Evolutionary conservation across 1,140 invertebrate genomes (phyloP), one percentile per base, ranked within the genome.

Genomic region (Trichonephila clavipes): DNA sequence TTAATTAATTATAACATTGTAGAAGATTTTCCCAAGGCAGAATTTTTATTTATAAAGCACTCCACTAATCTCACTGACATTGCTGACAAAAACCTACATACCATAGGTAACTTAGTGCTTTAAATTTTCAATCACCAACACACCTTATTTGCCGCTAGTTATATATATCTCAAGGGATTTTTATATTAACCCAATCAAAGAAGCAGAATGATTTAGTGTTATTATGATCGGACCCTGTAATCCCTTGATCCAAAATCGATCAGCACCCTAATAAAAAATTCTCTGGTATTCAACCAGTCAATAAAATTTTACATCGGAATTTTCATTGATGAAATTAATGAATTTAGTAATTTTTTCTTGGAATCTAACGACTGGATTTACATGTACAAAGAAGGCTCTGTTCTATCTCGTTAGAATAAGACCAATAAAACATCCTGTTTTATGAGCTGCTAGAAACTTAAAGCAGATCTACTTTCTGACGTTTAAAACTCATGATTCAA

Each of bases 271-370:
- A 51, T 51, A 51, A 69, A 69, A 18, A 77, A 40, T 19, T 16
- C 34, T 16, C 16, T 6, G 28, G 28, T 40, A 34, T 28, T 77
- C 72, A 77, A 14, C 16, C 28, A 77, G 16, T 18, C 12, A 77
- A 77, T 77, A 77, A 77, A 77, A 77, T 77, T 77, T 77, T 40
- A 77, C 72, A 77, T 28, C 18, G 72, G 72, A 77, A 77, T 77
- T 77, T 77, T 28, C 2, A 5, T 6, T 7, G 28, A 77, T 77
- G 28, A 77, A 14, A 77, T 34, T 40, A 34, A 77, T 77, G 72
- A 18, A 77, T 40, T 77, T 77, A 69, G 34, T 77, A 77, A 77
- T 77, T 77, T 77, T 24, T 77, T 77, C 18, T 10, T 40, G 18
- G 28, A 77, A 40, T 34, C 14, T 77, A 77, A 77, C 28, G 72